These are phyloP conservation scores for Puntigrus tetrazona DNA, from an alignment of 2,113 vertebrate species.

Conservation along the genomic window DNA sequence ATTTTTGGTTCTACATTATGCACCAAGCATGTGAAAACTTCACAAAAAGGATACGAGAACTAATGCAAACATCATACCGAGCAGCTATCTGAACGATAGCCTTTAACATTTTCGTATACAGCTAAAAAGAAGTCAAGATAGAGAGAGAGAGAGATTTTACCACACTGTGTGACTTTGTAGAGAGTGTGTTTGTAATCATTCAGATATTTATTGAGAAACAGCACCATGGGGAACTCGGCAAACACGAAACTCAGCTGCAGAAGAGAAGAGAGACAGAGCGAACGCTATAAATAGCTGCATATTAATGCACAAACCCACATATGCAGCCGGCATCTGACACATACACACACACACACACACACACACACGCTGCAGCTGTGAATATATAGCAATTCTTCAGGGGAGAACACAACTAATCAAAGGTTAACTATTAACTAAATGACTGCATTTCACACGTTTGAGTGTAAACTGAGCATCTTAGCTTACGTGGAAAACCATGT, in stretches of 20 bases:
- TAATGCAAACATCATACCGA: not conserved
- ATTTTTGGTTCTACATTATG: not conserved
- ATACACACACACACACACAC: slow-evolving; percentile 27
- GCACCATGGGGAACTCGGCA: slow-evolving; percentile 87
- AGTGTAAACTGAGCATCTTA: not conserved
- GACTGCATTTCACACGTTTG: not conserved
- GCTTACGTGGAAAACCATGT: slow-evolving; percentile 86
- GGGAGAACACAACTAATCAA: not conserved
- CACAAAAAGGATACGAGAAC: not conserved
- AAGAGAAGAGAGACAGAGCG: slow-evolving; percentile 33
- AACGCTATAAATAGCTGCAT: slow-evolving; percentile 34
- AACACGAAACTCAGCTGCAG: slow-evolving; percentile 88
- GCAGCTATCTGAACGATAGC: not conserved
- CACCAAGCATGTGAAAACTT: not conserved
- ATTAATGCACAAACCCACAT: slow-evolving; percentile 21
- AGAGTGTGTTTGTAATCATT: slow-evolving; percentile 80
- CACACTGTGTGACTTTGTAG: slow-evolving; percentile 76
- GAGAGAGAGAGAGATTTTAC: slow-evolving; percentile 71
- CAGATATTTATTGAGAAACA: slow-evolving; percentile 85
- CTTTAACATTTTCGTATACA: not conserved
- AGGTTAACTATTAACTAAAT: not conserved
- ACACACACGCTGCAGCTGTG: slow-evolving; percentile 12
- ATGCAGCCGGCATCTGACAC: not conserved
- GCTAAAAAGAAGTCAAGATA: not conserved
- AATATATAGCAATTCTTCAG: not conserved